phyloP scores from a whole-genome alignment of 2,113 vertebrate species.

The Oreochromis aureus region DNA sequence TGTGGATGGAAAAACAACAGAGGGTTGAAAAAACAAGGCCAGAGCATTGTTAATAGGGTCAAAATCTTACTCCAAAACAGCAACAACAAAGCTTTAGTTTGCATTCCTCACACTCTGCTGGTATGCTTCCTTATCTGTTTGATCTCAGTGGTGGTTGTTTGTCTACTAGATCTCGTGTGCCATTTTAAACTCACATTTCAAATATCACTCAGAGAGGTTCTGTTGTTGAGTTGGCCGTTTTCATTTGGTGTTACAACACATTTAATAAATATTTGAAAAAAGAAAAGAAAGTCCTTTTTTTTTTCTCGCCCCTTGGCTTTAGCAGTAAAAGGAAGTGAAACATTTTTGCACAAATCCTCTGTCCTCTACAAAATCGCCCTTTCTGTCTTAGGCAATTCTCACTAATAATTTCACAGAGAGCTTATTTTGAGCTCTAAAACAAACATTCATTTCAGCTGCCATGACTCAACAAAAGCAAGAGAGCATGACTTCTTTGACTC shows the following conservation, averaged over 20 bases:
- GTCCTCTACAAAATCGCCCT: neutral
- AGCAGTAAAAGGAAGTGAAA: neutral
- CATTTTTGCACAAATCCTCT: neutral
- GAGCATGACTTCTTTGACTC: neutral
- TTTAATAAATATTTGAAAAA: neutral
- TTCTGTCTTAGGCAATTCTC: neutral
- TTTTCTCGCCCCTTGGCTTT: neutral
- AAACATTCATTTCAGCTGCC: neutral
- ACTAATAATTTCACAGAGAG: neutral
- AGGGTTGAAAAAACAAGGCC: slow-evolving; percentile 25
- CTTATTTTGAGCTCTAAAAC: neutral
- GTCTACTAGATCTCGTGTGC: neutral
- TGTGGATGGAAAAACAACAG: slow-evolving; percentile 55
- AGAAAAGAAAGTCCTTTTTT: neutral
- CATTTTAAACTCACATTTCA: neutral
- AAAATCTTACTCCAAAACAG: slow-evolving; percentile 26
- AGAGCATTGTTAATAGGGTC: slow-evolving; percentile 50
- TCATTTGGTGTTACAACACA: neutral
- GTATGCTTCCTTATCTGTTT: slow-evolving; percentile 8
- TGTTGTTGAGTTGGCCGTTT: neutral
- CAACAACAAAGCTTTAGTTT: slow-evolving; percentile 44
- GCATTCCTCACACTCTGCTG: slow-evolving; percentile 32
- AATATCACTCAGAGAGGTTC: neutral
- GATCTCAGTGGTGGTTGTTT: slow-evolving; percentile 15
- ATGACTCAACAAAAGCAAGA: slow-evolving; percentile 4